Percentiles rank a stretch among this genome's conserved stretches.
Evolutionary conservation across 2,888 invertebrate genomes (phyloP).

Genomic region (Electrophaes corylata): DNA sequence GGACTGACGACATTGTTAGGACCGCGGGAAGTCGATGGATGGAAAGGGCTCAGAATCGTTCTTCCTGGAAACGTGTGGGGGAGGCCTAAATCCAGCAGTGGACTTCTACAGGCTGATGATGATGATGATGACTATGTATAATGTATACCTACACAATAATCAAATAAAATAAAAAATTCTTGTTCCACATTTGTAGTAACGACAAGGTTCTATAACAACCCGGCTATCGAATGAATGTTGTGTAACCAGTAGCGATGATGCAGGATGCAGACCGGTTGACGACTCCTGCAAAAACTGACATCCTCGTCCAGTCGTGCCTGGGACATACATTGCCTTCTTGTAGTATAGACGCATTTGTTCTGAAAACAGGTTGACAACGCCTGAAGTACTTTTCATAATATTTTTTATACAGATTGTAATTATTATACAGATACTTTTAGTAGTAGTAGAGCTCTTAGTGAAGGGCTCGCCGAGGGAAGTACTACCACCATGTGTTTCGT

Average conservation of each 20-base stretch:
- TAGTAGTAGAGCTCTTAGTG: too few relatives aligned
- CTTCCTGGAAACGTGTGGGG: too few relatives aligned
- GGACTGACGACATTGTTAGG: too few relatives aligned
- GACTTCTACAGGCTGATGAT: too few relatives aligned
- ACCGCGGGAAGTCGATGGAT: too few relatives aligned
- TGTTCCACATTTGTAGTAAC: neutral
- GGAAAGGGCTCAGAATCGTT: too few relatives aligned
- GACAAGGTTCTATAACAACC: constrained; percentile 10
- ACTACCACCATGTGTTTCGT: too few relatives aligned
- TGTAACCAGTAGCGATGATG: constrained; percentile 32
- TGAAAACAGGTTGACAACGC: constrained; percentile 6
- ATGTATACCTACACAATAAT: too few relatives aligned
- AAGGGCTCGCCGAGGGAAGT: too few relatives aligned
- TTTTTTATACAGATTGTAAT: neutral
- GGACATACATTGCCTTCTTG: constrained; percentile 19
- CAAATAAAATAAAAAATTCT: neutral
- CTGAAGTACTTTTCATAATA: neutral
- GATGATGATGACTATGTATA: too few relatives aligned
- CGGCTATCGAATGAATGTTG: constrained; percentile 31
- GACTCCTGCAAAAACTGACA: constrained; percentile 39
- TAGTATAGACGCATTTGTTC: neutral
- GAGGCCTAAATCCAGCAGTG: too few relatives aligned
- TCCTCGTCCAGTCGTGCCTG: constrained; percentile 20
- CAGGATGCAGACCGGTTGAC: constrained; percentile 44
- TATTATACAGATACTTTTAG: too few relatives aligned